These are phyloP conservation scores for Agrotis ipsilon DNA, from an alignment of 2,888 invertebrate genomes.

Conservation along the genomic window DNA sequence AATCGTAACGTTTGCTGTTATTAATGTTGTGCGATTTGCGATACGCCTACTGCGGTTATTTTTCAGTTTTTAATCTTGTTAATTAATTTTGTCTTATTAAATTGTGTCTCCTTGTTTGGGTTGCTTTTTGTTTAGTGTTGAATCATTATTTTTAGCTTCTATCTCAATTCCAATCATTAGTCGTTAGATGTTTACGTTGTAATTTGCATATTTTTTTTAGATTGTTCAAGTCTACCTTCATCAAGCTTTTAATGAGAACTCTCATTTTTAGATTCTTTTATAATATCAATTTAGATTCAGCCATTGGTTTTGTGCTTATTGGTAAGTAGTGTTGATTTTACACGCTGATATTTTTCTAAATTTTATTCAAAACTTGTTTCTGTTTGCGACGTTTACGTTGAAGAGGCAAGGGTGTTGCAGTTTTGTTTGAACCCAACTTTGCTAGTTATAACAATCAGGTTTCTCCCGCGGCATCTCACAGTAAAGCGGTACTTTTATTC, in stretches of 20 bases:
- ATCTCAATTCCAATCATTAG: neutral
- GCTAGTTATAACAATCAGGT: constrained; percentile 83
- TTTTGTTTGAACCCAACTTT: constrained; percentile 65
- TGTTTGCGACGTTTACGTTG: constrained; percentile 4
- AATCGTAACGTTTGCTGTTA: constrained; percentile 55
- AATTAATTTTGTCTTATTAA: constrained; percentile 51
- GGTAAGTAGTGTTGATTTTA: constrained; percentile 43
- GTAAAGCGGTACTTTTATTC: constrained; percentile 89
- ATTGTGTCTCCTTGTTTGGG: constrained; percentile 20
- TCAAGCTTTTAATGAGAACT: constrained; percentile 26
- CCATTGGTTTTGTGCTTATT: constrained; percentile 36
- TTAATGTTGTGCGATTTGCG: constrained; percentile 49
- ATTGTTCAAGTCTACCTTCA: constrained; percentile 23
- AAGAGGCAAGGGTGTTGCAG: constrained; percentile 62
- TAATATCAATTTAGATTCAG: constrained; percentile 20
- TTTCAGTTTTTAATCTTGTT: constrained; percentile 51
- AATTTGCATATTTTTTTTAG: constrained; percentile 34
- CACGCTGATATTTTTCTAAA: constrained; percentile 26
- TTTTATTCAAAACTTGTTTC: constrained; percentile 55
- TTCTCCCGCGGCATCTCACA: constrained; percentile 85
- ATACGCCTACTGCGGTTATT: constrained; percentile 56
- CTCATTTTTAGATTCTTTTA: constrained; percentile 16
- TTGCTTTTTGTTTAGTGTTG: constrained; percentile 4
- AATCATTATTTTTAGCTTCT: neutral
- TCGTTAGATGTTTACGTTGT: neutral